A percentile compares a stretch with the other conserved stretches of the same genome.
phyloP scores from a whole-genome alignment of 2,113 vertebrate species.

The Gymnocephalus cernua region DNA sequence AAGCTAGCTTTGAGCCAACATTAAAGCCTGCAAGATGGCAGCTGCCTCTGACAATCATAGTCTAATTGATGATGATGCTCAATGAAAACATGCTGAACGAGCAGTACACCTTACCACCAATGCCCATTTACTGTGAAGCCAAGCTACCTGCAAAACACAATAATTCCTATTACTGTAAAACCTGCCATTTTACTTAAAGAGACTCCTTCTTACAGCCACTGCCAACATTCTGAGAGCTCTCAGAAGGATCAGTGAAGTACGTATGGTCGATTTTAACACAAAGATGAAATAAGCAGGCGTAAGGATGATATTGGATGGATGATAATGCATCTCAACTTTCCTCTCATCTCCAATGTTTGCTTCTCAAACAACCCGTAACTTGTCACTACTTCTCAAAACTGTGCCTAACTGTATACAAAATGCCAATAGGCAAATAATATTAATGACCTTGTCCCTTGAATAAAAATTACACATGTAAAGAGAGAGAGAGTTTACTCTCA shows the following conservation, averaged over 20 bases:
- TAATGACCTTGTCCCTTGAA: conserved; percentile 28
- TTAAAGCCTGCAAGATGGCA: conserved; percentile 40
- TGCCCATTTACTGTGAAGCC: conserved; percentile 13
- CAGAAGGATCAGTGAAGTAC: not conserved
- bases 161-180: conserved; percentile 10
- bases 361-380: conserved; percentile 26
- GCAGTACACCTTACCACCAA: not conserved
- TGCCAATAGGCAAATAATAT: conserved; percentile 19
- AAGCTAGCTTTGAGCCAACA: conserved; percentile 27
- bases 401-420: conserved; percentile 31
- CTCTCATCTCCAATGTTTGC: not conserved
- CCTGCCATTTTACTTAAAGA: not conserved
- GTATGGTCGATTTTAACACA: not conserved
- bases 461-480: not conserved
- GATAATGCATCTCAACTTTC: not conserved
- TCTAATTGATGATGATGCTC: conserved; percentile 53
- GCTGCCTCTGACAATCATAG: conserved; percentile 42
- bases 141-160: conserved; percentile 6
- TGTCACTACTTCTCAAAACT: conserved; percentile 26
- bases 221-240: not conserved
- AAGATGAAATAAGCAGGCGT: not conserved
- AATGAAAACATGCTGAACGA: conserved; percentile 41
- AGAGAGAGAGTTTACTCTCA: not conserved
- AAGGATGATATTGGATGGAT: not conserved
- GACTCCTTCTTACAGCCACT: not conserved